These are phyloP conservation scores for Epinotia bilunana DNA, from an alignment of 2,888 invertebrate genomes.

Conservation along the genomic window DNA sequence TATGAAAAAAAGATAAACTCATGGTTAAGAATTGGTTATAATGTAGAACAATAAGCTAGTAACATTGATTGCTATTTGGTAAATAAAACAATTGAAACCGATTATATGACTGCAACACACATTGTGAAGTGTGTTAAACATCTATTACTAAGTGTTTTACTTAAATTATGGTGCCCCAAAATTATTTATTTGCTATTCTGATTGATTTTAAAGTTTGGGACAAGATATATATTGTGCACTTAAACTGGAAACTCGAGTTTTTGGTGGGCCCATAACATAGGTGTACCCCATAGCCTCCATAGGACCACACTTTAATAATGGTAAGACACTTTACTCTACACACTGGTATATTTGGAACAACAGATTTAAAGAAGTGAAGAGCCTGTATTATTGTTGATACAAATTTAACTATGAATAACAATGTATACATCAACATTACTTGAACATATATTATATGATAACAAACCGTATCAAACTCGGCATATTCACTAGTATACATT, in stretches of 20 bases:
- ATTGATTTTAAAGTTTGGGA: not conserved
- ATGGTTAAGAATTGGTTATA: too few species aligned
- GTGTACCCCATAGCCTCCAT: not conserved
- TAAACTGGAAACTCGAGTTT: not conserved
- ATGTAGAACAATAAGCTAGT: too few species aligned
- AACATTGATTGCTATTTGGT: too few species aligned
- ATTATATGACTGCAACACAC: too few species aligned
- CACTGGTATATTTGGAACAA: too few species aligned
- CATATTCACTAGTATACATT: not conserved
- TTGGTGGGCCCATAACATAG: not conserved
- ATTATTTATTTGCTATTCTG: not conserved
- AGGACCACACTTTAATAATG: too few species aligned
- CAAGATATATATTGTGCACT: not conserved
- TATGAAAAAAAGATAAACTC: too few species aligned
- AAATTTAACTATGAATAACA: not conserved
- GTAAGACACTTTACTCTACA: too few species aligned
- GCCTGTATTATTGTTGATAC: not conserved
- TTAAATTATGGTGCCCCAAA: not conserved
- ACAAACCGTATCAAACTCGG: not conserved
- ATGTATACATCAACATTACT: not conserved
- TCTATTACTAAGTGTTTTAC: too few species aligned
- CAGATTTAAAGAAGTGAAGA: too few species aligned
- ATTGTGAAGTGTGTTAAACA: too few species aligned
- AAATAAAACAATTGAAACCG: too few species aligned
- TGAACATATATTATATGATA: constrained; percentile 2